A percentile compares a stretch with the other conserved stretches of the same genome.
Evolutionary conservation across 1,140 invertebrate species (phyloP).

Genomic region (Conopomorpha cramerella): DNA sequence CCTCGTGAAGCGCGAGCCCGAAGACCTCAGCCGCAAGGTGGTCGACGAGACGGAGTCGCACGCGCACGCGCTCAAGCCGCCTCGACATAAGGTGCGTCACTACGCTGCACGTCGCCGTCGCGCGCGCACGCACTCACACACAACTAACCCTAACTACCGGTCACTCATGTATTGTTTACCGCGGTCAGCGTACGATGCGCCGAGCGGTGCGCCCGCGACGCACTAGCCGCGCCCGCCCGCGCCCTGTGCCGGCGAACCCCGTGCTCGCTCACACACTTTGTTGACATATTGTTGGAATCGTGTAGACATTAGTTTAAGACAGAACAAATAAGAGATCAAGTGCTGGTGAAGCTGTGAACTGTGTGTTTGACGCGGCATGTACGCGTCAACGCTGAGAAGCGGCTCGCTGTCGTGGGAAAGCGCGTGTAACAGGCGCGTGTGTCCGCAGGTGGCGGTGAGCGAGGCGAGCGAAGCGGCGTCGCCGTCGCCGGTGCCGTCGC

Average conservation of each 20-base stretch:
- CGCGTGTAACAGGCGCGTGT: constrained; percentile 58
- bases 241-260: constrained; percentile 39
- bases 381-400: constrained; percentile 49
- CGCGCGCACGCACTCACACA: constrained; percentile 58
- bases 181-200: constrained; percentile 45
- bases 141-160: constrained; percentile 28
- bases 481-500: constrained; percentile 49
- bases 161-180: constrained; percentile 49
- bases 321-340: too few relatives aligned
- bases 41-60: constrained; percentile 48
- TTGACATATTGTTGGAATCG: too few relatives aligned
- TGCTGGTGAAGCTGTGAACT: constrained; percentile 52
- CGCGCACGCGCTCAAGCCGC: constrained; percentile 51
- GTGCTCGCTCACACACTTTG: constrained; percentile 14
- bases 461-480: constrained; percentile 50
- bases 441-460: constrained; percentile 56
- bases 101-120: constrained; percentile 52
- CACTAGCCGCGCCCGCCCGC: constrained; percentile 54
- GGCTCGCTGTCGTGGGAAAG: constrained; percentile 55
- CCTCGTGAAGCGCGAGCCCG: constrained; percentile 60
- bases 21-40: constrained; percentile 61
- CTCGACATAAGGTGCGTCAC: constrained; percentile 58
- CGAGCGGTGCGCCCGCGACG: constrained; percentile 39
- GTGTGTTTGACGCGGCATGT: constrained; percentile 48
- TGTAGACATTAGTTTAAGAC: too few relatives aligned